These are phyloP conservation scores for Matsumurasca onukii DNA, from an alignment of 1,140 invertebrate species.

Conservation along the genomic window DNA sequence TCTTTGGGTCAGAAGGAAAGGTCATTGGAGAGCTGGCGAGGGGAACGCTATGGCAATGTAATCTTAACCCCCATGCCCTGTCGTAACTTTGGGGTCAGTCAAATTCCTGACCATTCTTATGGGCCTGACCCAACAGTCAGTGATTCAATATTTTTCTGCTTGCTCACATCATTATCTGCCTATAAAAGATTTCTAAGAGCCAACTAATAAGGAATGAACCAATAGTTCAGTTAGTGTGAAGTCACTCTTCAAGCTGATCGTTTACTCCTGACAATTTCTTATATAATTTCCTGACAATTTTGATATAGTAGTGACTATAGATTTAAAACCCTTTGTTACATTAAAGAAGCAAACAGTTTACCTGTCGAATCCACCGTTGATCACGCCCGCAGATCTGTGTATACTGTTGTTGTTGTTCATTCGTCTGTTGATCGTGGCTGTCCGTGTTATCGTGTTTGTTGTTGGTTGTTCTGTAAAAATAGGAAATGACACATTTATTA, in stretches of 20 bases:
- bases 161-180: no score
- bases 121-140: no score
- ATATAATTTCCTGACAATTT: not conserved
- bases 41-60: no score
- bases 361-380: constrained; percentile 59
- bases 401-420: constrained; percentile 51
- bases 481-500: not conserved
- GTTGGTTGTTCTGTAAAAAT: constrained; percentile 5
- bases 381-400: constrained; percentile 44
- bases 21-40: no score
- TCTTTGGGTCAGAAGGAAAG: no score
- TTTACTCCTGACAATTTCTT: not conserved
- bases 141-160: no score
- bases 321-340: not conserved
- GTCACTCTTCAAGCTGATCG: not conserved
- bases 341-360: constrained; percentile 39
- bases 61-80: no score
- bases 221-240: not conserved
- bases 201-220: no score
- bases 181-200: no score
- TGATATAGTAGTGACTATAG: not conserved
- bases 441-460: constrained; percentile 53
- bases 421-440: constrained; percentile 65
- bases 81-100: no score
- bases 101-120: no score